These are phyloP conservation scores for Redunca redunca DNA, from an alignment of 2,113 vertebrate species.

Conservation along the genomic window DNA sequence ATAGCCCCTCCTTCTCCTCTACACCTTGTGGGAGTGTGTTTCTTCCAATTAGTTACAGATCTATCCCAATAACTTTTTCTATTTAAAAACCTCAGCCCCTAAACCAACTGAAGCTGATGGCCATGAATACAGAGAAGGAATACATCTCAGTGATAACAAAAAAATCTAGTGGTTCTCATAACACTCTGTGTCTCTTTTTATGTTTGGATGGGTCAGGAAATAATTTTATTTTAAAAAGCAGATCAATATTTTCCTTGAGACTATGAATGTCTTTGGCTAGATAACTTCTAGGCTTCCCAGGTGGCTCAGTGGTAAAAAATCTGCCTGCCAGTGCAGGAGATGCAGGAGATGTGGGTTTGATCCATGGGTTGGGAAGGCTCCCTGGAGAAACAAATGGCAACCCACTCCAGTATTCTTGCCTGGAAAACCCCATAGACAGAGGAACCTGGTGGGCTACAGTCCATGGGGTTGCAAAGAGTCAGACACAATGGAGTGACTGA, in stretches of 20 bases:
- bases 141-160: neutral
- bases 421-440: neutral
- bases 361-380: neutral
- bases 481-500: neutral
- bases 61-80: neutral
- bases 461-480: neutral
- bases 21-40: neutral
- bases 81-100: neutral
- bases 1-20: rapidly evolving
- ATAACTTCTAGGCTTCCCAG: neutral
- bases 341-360: neutral
- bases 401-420: neutral
- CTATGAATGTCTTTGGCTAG: neutral
- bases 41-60: neutral
- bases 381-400: neutral
- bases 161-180: neutral
- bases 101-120: neutral
- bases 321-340: neutral
- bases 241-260: neutral
- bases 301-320: neutral
- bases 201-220: neutral
- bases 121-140: neutral
- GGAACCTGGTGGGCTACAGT: neutral
- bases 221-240: slow-evolving; percentile 4
- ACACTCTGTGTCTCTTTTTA: neutral